A percentile compares a stretch with the other conserved stretches of the same genome.
Evolutionary conservation across 2,888 invertebrate genomes (phyloP).

Genomic region (Lordiphosa andalusiaca): DNA sequence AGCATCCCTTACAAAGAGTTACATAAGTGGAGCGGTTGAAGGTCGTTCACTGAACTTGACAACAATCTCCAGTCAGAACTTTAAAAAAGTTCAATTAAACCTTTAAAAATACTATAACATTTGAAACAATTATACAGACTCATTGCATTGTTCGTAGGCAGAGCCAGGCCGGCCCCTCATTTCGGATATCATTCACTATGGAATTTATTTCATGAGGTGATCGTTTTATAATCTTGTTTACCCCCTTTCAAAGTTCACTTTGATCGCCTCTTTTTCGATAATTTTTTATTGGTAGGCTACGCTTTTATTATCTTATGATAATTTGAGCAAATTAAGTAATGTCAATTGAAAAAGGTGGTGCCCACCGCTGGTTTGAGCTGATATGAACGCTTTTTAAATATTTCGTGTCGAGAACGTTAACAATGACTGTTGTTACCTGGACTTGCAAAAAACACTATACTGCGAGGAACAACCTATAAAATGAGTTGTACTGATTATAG

Average conservation of each 20-base stretch:
- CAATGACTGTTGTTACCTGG: too few relatives aligned
- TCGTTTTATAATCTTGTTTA: slow-evolving; percentile 17
- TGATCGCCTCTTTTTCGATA: slow-evolving; percentile 11
- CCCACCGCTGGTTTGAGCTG: too few relatives aligned
- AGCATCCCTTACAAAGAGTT: slow-evolving; percentile 17
- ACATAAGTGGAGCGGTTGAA: slow-evolving; percentile 55
- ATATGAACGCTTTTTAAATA: too few relatives aligned
- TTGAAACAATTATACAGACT: not conserved
- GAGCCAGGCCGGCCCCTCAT: not conserved
- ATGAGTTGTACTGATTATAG: too few relatives aligned
- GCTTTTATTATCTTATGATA: not conserved
- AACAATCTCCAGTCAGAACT: too few relatives aligned
- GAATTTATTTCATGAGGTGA: not conserved
- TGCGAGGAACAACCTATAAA: too few relatives aligned
- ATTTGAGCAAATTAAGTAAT: not conserved
- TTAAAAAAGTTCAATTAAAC: too few relatives aligned
- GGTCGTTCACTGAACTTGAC: slow-evolving; percentile 68
- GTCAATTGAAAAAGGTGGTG: too few relatives aligned
- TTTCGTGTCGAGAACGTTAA: too few relatives aligned
- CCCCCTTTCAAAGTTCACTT: slow-evolving; percentile 13
- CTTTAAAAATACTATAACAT: not conserved
- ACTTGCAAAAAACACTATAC: too few relatives aligned
- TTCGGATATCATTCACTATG: not conserved
- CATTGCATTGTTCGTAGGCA: not conserved
- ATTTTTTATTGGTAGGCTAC: slow-evolving; percentile 9